Base-by-base conservation (phyloP, 2,797 vertebrate genomes). In the Acestrorhynchus altus region DNA sequence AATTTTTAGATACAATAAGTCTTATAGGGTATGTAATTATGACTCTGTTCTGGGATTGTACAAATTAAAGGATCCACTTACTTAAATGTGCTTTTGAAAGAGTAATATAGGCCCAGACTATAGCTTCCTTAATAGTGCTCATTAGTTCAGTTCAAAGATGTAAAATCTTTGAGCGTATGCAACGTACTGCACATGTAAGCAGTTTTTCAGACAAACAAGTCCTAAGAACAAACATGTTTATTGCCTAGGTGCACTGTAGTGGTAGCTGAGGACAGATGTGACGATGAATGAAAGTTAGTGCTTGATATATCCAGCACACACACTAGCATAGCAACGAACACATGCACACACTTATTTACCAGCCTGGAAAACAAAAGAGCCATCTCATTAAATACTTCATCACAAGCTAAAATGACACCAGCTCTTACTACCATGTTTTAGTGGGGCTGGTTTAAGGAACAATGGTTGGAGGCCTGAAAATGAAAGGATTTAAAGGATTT, bases 211-310 rank as follows among this genome's bases (percentile, higher is more conserved):
- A 81, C 78, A 59, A 16, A 47, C 79, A 57, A 65, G 72, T 69
- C n/a, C 13, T 26, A 70, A 44, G 40, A 44, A n/a, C 44, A 75
- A 72, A 85, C 75, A 81, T 51, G 77, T 86, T 87, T 85, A 83
- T 31, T 1, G 84, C 79, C 67, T 88, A 89, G 82, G 84, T 90
- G 88, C 89, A 87, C 88, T 87, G 83, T 71, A 60, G 51, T 56
- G 67, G 66, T 80, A 42, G 63, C 46, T 70, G 10, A 60, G 86
- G 78, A 81, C 54, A 8, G 44, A 66, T 82, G 82, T 68, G 52
- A 16, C 26, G 63, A 40, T 65, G 51, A 47, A 40, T 28, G 46
- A 46, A 12, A 24, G 59, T 74, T 20, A 12, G 35, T 44, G 52
- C 67, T 61, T 40, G 49, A 46, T 11, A 68, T 59, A 12, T 66